Base-by-base conservation (phyloP, 2,113 vertebrate species). In the Gorsachius goisagi region DNA sequence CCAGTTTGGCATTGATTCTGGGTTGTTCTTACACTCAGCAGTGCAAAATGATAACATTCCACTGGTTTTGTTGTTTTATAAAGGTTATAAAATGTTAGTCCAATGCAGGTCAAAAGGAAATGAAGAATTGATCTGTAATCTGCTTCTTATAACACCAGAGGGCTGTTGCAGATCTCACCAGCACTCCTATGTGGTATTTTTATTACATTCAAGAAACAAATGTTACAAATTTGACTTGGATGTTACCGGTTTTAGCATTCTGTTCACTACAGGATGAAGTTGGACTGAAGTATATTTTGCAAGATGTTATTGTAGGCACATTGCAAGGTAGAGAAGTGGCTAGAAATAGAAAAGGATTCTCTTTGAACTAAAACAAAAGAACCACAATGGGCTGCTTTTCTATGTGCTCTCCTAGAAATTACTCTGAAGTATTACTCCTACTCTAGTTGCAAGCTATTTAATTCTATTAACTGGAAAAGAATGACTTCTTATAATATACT, bases 201-300 rank as follows among this genome's bases (percentile, higher is more conserved):
- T 84, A 92, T 95, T 95, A 92, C 90, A 93, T 50, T 93, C 90
- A 87, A 89, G 73, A 67, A 94, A 90, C 90, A 86, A 97, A 92
- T 92, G 93, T 92, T 90, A 94, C 68, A 94, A 92, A 88, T 93
- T 86, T 92, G n/a, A 85, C 71, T 80, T 94, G 79, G 52, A 74
- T 90, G 91, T 95, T 90, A 55, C 82, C 2, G 8, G 4, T 90
- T 90, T 58, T 55, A 95, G 82, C 66, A 71, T 95, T 92, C 59
- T 33, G 49, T 80, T 88, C 47, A 20, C 67, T 67, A 44, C 9
- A 90, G 37, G 63, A 56, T 58, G 67, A 66, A 72, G 33, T 16
- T 92, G 84, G 62, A 37, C 30, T 49, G 52, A 93, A 62, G 21
- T 41, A 7, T 63, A 18, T 72, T 85, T 88, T 64, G 52, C 44